Conservation (phyloP, 2,113 vertebrate genomes). For the Menura novaehollandiae region DNA sequence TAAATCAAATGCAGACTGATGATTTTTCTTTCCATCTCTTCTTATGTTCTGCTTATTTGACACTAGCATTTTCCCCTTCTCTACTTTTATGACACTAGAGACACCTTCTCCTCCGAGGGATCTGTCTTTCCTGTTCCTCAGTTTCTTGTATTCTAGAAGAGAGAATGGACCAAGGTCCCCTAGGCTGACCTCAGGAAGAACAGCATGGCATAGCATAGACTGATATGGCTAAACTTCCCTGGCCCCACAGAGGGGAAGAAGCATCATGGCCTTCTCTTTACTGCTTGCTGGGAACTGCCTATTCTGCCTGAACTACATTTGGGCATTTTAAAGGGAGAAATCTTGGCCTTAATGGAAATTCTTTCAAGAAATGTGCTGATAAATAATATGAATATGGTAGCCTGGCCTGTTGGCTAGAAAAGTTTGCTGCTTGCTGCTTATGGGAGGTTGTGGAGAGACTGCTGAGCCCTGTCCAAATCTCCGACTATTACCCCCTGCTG, state of each 20-base stretch:
- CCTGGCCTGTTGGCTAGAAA: neutral
- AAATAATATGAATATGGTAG: neutral
- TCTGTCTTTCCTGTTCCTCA: neutral
- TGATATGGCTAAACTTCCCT: neutral
- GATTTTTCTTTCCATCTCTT: neutral
- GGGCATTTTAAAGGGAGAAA: neutral
- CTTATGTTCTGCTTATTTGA: neutral
- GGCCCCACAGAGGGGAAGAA: neutral
- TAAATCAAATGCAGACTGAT: neutral
- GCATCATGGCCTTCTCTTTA: neutral
- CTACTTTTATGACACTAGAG: neutral
- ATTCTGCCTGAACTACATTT: neutral
- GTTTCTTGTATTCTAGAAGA: neutral
- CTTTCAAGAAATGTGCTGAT: neutral
- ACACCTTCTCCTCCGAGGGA: neutral
- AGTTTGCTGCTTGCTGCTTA: neutral
- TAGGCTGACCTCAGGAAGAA: neutral
- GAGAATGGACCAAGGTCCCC: neutral
- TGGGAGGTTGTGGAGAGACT: neutral
- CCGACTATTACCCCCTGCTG: neutral
- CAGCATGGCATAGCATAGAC: neutral
- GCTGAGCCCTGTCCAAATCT: neutral
- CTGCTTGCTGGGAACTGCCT: neutral
- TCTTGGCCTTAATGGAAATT: neutral
- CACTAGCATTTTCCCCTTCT: neutral